Conservation (phyloP, 2,888 invertebrate genomes). For the Alcis repandata region DNA sequence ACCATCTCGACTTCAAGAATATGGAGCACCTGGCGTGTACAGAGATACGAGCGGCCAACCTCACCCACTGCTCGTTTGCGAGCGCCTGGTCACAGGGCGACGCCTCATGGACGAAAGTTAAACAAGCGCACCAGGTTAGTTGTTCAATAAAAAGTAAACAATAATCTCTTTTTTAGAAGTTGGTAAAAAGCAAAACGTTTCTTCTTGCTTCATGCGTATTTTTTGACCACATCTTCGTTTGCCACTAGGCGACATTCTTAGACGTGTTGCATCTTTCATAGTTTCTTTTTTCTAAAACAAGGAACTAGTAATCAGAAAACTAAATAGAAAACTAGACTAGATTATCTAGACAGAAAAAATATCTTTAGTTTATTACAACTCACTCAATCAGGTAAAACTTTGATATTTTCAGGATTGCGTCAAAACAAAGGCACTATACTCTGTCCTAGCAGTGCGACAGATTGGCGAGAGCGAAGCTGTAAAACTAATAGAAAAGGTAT, state of each 20-base stretch:
- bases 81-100: conserved; percentile 93
- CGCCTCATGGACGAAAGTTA: conserved; percentile 90
- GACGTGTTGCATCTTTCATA: no score
- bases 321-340: no score
- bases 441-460: conserved; percentile 93
- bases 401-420: conserved; percentile 91
- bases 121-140: conserved; percentile 91
- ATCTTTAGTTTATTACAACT: no score
- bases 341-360: no score
- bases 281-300: no score
- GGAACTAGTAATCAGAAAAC: no score
- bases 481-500: conserved; percentile 94
- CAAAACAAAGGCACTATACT: conserved; percentile 93
- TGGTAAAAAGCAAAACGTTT: no score
- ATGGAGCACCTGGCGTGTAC: conserved; percentile 97
- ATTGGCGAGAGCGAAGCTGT: conserved; percentile 90
- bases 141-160: not conserved
- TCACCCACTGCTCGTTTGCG: conserved; percentile 96
- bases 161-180: not conserved
- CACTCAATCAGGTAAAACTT: no score
- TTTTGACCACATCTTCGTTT: no score
- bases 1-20: conserved; percentile 95
- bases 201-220: no score
- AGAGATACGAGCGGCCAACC: conserved; percentile 97
- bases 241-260: no score